Evolutionary conservation across 2,797 vertebrate genomes (phyloP), one percentile per base, ranked within the genome.

Genomic region (Acanthiza pusilla): DNA sequence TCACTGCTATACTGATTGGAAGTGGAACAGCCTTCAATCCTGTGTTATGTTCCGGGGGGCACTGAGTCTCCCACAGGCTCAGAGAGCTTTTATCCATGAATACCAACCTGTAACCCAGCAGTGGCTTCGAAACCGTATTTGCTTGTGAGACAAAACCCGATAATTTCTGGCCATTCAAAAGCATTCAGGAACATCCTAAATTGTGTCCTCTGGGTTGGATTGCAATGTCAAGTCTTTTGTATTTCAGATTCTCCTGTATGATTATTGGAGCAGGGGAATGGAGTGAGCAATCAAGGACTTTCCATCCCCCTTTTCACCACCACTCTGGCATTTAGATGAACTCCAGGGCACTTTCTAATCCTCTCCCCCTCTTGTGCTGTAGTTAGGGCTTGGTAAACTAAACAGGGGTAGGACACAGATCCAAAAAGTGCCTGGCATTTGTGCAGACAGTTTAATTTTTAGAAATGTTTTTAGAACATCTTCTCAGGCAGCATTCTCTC

Each of bases 161-260:
- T 78, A 42, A 94, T 94, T 95, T 91, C 85, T 82, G 77, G 36
- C 55, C 63, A 36, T 88, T 91, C 67, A 82, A 53, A 91, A 94
- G 58, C 80, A 47, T 86, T 58, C 55, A 57, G 70, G 40, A 90
- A 11, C 77, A 79, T 89, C 89, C 85, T 58, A 68, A 96, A 93
- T 66, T 84, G 68, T 89, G 78, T 92, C 85, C 75, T 92, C 78
- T 72, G 89, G 78, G 89, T 72, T 75, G 54, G 85, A 75, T 85
- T 91, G 68, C 89, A 72, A 25, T 42, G 78, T 65, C 88, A 85
- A 77, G 27, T 13, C 76, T 84, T 94, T 79, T 73, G 63, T 87
- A 47, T 73, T 94, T 95, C 55, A 70, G 43, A 53, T 53, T 86
- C 29, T 81, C 40, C 48, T 47, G 16, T 53, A 34, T 66, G 80